Evolutionary conservation across 2,888 invertebrate genomes (phyloP).

Genomic region (Ethmia dodecea): DNA sequence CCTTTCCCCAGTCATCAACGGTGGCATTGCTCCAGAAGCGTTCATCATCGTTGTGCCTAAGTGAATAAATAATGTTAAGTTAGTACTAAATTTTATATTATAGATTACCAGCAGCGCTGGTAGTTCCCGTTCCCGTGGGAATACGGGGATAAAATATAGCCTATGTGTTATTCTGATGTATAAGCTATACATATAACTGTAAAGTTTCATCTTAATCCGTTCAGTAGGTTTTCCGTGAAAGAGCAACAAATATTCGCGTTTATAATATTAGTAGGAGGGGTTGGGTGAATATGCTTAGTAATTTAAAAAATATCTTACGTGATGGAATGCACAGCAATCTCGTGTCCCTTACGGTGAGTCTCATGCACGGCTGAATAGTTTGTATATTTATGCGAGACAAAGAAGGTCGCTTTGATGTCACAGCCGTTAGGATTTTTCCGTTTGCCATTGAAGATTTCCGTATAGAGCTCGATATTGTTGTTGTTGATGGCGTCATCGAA

Average conservation of each 20-base stretch:
- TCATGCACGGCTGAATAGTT: conserved; percentile 96
- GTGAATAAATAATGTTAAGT: conserved; percentile 11
- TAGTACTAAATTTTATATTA: not conserved
- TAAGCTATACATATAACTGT: no score
- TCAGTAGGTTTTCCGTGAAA: no score
- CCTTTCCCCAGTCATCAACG: conserved; percentile 95
- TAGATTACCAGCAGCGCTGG: not conserved
- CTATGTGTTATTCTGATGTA: no score
- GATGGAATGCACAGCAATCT: conserved; percentile 95
- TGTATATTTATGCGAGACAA: conserved; percentile 94
- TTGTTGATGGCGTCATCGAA: conserved; percentile 97
- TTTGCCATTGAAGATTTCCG: conserved; percentile 92
- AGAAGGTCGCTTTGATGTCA: conserved; percentile 94
- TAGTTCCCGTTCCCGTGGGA: no score
- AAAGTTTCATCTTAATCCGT: no score
- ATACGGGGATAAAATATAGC: no score
- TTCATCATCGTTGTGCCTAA: conserved; percentile 92
- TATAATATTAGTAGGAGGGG: no score
- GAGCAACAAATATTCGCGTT: no score
- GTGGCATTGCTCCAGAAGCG: conserved; percentile 95
- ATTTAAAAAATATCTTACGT: conserved; percentile 79
- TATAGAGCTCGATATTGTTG: conserved; percentile 95
- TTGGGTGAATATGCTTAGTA: not conserved
- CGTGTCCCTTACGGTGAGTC: conserved; percentile 93
- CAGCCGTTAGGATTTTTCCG: conserved; percentile 96